Evolutionary conservation across 2,888 invertebrate species (phyloP).

Genomic region (Siphlonurus alternatus): DNA sequence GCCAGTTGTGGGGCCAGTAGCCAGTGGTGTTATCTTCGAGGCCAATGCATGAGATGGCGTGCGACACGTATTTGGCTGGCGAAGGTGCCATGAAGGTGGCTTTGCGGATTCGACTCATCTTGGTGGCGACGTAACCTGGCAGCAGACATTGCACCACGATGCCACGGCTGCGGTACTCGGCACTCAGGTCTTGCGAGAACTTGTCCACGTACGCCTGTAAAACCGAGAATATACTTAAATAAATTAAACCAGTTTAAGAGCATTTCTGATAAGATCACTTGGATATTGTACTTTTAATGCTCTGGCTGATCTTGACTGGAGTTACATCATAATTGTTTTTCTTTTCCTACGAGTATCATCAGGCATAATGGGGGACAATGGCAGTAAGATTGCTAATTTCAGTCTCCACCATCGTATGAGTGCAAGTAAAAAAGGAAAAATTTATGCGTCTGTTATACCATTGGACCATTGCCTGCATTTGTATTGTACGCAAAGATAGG

Average conservation of each 20-base stretch:
- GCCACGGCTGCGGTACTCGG: slow-evolving; percentile 54
- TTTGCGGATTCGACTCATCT: slow-evolving; percentile 61
- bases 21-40: slow-evolving; percentile 52
- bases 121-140: slow-evolving; percentile 82
- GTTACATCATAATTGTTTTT: no score
- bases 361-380: no score
- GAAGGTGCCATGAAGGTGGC: slow-evolving; percentile 59
- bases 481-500: no score
- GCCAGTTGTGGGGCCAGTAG: slow-evolving; percentile 50
- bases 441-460: no score
- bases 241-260: slow-evolving; percentile 8
- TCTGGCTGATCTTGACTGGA: background rate
- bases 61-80: slow-evolving; percentile 50
- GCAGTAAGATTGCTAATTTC: no score
- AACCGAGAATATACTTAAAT: background rate
- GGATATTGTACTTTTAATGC: background rate
- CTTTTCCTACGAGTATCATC: no score
- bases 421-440: no score
- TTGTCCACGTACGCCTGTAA: slow-evolving; percentile 61
- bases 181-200: slow-evolving; percentile 55
- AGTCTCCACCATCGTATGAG: no score
- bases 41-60: slow-evolving; percentile 54
- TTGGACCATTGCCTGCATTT: no score
- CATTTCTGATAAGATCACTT: background rate
- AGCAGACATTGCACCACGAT: slow-evolving; percentile 64